phyloP scores from a whole-genome alignment of 2,113 vertebrate genomes.

The Sterrhoptilus dennistouni region DNA sequence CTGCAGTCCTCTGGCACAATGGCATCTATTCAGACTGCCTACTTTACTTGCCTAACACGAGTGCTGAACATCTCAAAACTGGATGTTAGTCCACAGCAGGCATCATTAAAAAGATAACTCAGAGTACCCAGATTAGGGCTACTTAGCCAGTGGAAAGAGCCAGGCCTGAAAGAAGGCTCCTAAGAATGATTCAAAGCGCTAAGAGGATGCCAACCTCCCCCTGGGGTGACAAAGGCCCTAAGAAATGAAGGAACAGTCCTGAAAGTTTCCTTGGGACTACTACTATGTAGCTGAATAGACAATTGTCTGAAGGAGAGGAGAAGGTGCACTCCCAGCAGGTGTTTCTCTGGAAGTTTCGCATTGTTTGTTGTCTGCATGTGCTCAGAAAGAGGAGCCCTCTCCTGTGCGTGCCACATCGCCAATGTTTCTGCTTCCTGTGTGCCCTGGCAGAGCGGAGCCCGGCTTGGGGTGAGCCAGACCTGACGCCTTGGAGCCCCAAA shows the following conservation, averaged over 20 bases:
- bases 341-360: neutral
- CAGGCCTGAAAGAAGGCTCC: neutral
- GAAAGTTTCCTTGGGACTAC: neutral
- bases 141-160: neutral
- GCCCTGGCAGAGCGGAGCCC: fast-evolving
- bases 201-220: neutral
- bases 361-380: neutral
- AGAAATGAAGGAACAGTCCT: neutral
- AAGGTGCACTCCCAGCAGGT: neutral
- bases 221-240: neutral
- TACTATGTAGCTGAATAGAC: neutral
- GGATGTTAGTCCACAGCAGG: neutral
- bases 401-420: neutral
- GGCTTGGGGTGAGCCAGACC: fast-evolving
- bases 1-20: constrained; percentile 24
- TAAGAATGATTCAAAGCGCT: neutral
- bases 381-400: fast-evolving
- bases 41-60: neutral
- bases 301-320: neutral
- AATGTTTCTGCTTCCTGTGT: fast-evolving
- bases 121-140: neutral
- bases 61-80: constrained; percentile 8
- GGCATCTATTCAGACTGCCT: neutral
- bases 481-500: neutral
- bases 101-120: constrained; percentile 14